Conservation (phyloP, 2,113 vertebrate genomes). For the Microcebus lehilahytsara region DNA sequence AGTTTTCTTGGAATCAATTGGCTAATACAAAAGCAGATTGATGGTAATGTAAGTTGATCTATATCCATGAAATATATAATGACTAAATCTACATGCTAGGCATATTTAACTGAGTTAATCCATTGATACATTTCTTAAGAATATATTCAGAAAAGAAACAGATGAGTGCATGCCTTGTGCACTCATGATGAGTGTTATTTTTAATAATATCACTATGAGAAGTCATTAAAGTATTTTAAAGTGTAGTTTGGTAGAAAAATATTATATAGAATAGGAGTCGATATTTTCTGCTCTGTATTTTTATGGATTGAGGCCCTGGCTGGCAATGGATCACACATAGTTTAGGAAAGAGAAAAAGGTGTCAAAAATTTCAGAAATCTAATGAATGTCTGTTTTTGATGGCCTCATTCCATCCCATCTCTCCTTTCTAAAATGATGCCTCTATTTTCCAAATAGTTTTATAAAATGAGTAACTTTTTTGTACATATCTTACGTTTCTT, state of each 20-base stretch:
- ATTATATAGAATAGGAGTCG: not conserved
- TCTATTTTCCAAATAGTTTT: slow-evolving; percentile 17
- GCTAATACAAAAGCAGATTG: slow-evolving; percentile 56
- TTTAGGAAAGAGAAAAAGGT: not conserved
- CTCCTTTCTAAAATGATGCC: slow-evolving; percentile 21
- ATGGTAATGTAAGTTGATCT: slow-evolving; percentile 56
- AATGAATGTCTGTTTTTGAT: not conserved
- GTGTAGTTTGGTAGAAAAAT: not conserved
- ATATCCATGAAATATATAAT: slow-evolving; percentile 38
- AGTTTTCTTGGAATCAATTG: slow-evolving; percentile 57
- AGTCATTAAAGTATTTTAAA: not conserved
- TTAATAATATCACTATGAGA: not conserved
- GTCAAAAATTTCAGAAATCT: slow-evolving; percentile 40
- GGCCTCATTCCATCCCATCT: not conserved
- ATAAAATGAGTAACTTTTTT: not conserved
- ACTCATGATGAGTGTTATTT: not conserved
- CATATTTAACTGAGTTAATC: not conserved
- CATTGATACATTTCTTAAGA: not conserved
- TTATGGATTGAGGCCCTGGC: slow-evolving; percentile 8
- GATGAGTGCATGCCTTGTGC: not conserved
- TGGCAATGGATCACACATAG: not conserved
- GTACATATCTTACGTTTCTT: not conserved
- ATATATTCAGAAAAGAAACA: not conserved
- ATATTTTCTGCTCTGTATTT: not conserved
- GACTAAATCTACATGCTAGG: not conserved